phyloP scores from a whole-genome alignment of 2,888 invertebrate genomes.

The Diplazon laetatorius region DNA sequence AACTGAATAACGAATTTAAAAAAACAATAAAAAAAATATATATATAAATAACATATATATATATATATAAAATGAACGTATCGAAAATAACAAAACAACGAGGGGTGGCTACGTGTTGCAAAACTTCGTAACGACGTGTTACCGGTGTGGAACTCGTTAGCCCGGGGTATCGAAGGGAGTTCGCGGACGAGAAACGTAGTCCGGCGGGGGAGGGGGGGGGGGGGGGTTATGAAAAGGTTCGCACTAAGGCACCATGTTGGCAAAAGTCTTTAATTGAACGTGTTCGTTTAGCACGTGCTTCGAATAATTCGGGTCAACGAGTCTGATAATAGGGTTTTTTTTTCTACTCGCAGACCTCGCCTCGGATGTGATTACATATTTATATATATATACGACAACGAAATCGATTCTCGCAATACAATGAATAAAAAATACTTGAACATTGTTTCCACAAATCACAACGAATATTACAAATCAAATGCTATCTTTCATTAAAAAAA shows the following conservation, averaged over 20 bases:
- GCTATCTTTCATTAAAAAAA: neutral
- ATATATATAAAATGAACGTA: neutral
- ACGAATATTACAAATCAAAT: neutral
- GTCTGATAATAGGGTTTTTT: conserved; percentile 56
- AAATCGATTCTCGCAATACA: neutral
- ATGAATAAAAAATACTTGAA: conserved; percentile 2
- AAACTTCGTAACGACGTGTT: conserved; percentile 60
- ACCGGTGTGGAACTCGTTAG: conserved; percentile 55
- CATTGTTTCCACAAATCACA: neutral
- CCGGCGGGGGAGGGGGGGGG: no score
- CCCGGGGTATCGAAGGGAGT: conserved; percentile 40
- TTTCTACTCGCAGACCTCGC: conserved; percentile 1
- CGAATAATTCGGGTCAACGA: conserved; percentile 61
- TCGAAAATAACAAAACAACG: conserved; percentile 16
- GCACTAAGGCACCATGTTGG: conserved; percentile 46
- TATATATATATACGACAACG: neutral
- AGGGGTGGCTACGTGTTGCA: conserved; percentile 30
- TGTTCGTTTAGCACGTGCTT: conserved; percentile 58
- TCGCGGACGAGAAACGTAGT: neutral
- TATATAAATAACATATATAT: neutral
- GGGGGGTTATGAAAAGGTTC: conserved; percentile 47
- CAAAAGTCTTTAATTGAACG: conserved; percentile 61
- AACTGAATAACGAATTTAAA: conserved; percentile 48
- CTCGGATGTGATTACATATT: neutral
- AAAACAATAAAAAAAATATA: neutral